A percentile compares a stretch with the other conserved stretches of the same genome.
These are phyloP conservation scores for Drosophila aldrichi DNA, from an alignment of 2,888 invertebrate species.

Conservation along the genomic window DNA sequence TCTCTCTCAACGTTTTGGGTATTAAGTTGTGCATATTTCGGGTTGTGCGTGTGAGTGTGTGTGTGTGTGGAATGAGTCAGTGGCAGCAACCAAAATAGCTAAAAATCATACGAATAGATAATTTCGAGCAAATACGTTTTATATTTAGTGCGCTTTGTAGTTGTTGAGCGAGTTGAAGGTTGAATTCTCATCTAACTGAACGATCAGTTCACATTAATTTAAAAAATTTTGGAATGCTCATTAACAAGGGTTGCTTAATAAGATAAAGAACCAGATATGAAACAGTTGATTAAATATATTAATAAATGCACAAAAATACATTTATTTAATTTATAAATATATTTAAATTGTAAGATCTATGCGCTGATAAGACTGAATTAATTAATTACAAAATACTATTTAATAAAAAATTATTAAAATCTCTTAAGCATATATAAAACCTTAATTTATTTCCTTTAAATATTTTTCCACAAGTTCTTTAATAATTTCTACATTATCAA, in stretches of 20 bases:
- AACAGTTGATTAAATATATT: not conserved
- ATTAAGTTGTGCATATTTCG: constrained; percentile 48
- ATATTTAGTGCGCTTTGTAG: constrained; percentile 55
- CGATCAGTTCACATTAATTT: constrained; percentile 1
- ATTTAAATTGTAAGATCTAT: not conserved
- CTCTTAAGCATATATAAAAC: not conserved
- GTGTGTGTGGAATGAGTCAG: constrained; percentile 61
- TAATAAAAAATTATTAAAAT: too few species aligned
- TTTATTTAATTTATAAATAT: not conserved
- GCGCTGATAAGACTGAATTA: not conserved
- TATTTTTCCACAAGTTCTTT: not conserved
- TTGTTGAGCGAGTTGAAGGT: constrained; percentile 56
- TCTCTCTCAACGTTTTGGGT: constrained; percentile 41
- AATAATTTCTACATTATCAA: not conserved
- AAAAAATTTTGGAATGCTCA: constrained; percentile 6
- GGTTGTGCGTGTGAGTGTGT: constrained; percentile 21
- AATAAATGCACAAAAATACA: not conserved
- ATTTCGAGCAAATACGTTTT: constrained; percentile 49
- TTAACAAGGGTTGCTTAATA: constrained; percentile 8
- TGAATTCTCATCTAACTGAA: constrained; percentile 33
- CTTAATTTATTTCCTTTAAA: not conserved
- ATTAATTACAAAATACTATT: not conserved
- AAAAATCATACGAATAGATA: constrained; percentile 54
- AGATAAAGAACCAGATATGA: not conserved
- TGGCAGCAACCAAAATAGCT: constrained; percentile 49